Percentiles rank a stretch among this genome's conserved stretches.
Evolutionary conservation across 2,888 invertebrate species (phyloP).

Genomic region (Eilema caniola): DNA sequence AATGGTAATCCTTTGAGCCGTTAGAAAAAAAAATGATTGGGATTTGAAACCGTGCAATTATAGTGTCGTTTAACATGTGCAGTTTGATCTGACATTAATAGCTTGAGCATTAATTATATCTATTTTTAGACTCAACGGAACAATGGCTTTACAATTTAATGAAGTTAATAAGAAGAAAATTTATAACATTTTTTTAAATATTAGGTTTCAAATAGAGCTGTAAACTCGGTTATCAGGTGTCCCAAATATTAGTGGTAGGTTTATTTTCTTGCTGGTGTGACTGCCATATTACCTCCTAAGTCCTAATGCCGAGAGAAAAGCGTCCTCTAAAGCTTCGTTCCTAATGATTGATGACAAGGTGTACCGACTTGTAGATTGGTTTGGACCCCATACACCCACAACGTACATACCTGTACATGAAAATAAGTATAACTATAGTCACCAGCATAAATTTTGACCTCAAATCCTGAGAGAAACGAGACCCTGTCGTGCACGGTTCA

Average conservation of each 20-base stretch:
- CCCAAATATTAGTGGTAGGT: background rate
- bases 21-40: constrained; percentile 53
- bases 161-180: background rate
- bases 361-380: too few species aligned
- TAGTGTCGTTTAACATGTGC: constrained; percentile 24
- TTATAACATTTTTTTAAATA: background rate
- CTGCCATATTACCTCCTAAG: background rate
- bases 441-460: too few species aligned
- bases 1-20: constrained; percentile 48
- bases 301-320: too few species aligned
- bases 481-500: too few species aligned
- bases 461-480: too few species aligned
- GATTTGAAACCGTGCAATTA: constrained; percentile 53
- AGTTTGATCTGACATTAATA: constrained; percentile 16
- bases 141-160: background rate
- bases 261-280: background rate
- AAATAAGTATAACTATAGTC: too few species aligned
- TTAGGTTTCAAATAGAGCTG: background rate
- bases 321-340: too few species aligned
- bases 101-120: too few species aligned
- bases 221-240: background rate
- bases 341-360: too few species aligned
- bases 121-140: background rate
- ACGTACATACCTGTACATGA: too few species aligned
- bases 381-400: too few species aligned